Evolutionary conservation across 2,797 vertebrate species (phyloP), one percentile per base, ranked within the genome.

Genomic region (Coregonus ussuriensis): DNA sequence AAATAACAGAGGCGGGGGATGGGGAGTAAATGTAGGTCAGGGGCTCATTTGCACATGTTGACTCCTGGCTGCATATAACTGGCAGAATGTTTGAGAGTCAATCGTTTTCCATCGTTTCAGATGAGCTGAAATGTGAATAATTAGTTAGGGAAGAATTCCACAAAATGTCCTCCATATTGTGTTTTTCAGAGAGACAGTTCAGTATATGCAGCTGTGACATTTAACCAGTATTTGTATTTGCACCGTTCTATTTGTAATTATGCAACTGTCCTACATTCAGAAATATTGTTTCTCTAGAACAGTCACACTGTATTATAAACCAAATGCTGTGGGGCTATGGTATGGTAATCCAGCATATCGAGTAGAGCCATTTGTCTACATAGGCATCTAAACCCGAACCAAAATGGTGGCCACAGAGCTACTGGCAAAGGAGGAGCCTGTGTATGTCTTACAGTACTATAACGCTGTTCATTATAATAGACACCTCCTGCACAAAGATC

Each of bases 1-100:
- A 76, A 72, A 68, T 75, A 74, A 70, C 35, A 74, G 15, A 78
- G 21, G 53, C 0, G 25, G 47, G 16, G 74, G n/a, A 70, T 65
- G 14, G 71, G 74, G n/a, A 41, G 53, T 41, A 6, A 29, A 54
- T 63, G 9, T 25, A 13, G 59, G 59, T 62, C 25, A 25, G 25
- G 25, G 25, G 25, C 25, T 25, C 25, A 25, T 25, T 25, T 25
- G 25, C 59, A 62, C 59, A 62, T 62, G n/a, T 63, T 25, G 9
- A 29, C 59, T 63, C 21, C 25, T 13, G 59, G n/a, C 59, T 63
- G 21, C 21, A 63, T 29, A 6, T 29, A 6, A 25, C 59, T 11
- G 25, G 21, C 15, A 9, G 21, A 63, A 29, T 29, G 25, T 63
- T 11, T 63, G 21, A 63, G 25, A 63, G 59, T 29, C 9, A 13